Evolutionary conservation across 2,888 invertebrate species (phyloP).

Genomic region (Drosophila prolongata): DNA sequence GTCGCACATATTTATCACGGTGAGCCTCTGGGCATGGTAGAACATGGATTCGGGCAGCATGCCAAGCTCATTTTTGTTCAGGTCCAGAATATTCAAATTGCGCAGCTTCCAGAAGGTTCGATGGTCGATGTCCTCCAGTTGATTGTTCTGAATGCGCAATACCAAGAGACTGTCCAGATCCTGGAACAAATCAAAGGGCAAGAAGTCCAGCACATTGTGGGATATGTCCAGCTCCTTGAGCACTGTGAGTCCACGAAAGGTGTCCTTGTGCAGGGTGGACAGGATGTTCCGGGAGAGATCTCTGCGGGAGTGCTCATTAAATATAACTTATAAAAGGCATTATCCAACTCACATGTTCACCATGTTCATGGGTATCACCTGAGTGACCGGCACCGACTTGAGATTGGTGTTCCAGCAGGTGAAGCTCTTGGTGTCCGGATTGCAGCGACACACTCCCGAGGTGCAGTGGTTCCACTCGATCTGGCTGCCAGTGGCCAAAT

Average conservation of each 20-base stretch:
- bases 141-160: conserved; percentile 87
- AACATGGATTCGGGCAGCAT: conserved; percentile 86
- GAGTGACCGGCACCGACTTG: conserved; percentile 86
- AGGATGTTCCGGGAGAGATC: conserved; percentile 89
- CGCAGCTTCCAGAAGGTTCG: conserved; percentile 85
- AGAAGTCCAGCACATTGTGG: conserved; percentile 87
- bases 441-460: conserved; percentile 88
- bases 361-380: conserved; percentile 88
- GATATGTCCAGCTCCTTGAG: conserved; percentile 88
- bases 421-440: conserved; percentile 87
- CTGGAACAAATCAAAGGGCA: conserved; percentile 87
- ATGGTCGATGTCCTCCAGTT: conserved; percentile 86
- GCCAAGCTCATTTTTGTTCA: conserved; percentile 87
- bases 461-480: conserved; percentile 87
- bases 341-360: conserved; percentile 86
- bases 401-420: conserved; percentile 88
- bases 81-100: conserved; percentile 87
- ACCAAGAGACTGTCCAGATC: conserved; percentile 86
- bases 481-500: conserved; percentile 85
- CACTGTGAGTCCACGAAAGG: conserved; percentile 87
- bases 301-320: conserved; percentile 80
- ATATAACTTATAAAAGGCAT: no score
- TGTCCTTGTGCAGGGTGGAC: conserved; percentile 87
- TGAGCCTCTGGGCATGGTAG: conserved; percentile 83
- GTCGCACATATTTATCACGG: conserved; percentile 82